Percentiles rank a stretch among this genome's conserved stretches.
These are phyloP conservation scores for Lasioglossum figueresi DNA, from an alignment of 2,888 invertebrate genomes.

Conservation along the genomic window DNA sequence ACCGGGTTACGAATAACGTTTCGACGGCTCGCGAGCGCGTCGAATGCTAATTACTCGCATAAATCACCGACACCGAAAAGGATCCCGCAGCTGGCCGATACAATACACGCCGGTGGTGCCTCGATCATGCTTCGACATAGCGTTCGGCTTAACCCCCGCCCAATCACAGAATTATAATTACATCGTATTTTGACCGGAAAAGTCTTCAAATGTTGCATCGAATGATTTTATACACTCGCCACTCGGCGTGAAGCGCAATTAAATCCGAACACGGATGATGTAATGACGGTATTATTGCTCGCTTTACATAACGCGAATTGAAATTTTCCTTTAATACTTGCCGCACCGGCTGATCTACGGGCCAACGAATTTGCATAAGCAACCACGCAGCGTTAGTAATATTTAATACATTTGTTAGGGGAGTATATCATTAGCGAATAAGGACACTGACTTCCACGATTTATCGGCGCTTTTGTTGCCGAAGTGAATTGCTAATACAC, in stretches of 20 bases:
- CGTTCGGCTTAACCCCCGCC: not conserved
- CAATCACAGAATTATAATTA: not conserved
- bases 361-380: not conserved
- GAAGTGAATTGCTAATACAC: not conserved
- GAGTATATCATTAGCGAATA: not conserved
- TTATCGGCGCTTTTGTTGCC: not conserved
- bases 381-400: not conserved
- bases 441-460: not conserved
- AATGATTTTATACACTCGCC: not conserved
- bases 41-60: not conserved
- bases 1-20: not conserved
- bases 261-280: not conserved
- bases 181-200: not conserved
- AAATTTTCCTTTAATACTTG: not conserved
- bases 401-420: not conserved
- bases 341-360: not conserved
- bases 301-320: conserved; percentile 3
- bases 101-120: not conserved
- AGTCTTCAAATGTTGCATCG: not conserved
- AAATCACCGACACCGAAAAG: not conserved
- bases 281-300: not conserved
- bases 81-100: not conserved
- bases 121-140: not conserved
- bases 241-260: not conserved
- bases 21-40: not conserved